phyloP scores from a whole-genome alignment of 2,113 vertebrate species.

The Pluvialis apricaria region DNA sequence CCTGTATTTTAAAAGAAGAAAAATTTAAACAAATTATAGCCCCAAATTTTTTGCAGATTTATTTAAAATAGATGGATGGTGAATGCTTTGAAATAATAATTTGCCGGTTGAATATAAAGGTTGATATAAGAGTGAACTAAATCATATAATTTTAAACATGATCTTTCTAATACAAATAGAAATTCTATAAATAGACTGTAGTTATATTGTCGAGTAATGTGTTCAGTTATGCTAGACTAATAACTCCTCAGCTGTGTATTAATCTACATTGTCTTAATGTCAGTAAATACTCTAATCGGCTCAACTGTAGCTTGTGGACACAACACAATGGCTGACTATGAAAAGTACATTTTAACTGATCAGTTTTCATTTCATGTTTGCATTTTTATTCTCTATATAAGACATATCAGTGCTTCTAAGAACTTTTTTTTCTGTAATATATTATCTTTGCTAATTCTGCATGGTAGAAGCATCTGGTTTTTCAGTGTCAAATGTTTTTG shows the following conservation, averaged over 20 bases:
- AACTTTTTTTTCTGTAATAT: not conserved
- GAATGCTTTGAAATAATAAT: slow-evolving; percentile 46
- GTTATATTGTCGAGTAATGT: not conserved
- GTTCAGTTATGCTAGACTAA: slow-evolving; percentile 48
- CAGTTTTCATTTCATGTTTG: not conserved
- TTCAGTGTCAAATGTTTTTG: not conserved
- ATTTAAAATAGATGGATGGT: not conserved
- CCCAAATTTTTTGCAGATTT: not conserved
- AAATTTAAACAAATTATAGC: slow-evolving; percentile 25
- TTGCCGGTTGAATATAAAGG: slow-evolving; percentile 38
- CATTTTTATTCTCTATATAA: not conserved
- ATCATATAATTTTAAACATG: slow-evolving; percentile 31
- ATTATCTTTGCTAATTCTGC: not conserved
- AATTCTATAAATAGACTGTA: slow-evolving; percentile 56
- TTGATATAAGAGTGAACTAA: slow-evolving; percentile 51
- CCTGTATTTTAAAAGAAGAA: not conserved
- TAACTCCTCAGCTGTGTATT: not conserved
- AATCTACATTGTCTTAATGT: slow-evolving; percentile 54
- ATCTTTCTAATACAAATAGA: slow-evolving; percentile 34
- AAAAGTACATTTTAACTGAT: slow-evolving; percentile 33
- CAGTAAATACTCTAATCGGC: slow-evolving; percentile 38
- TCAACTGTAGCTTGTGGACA: slow-evolving; percentile 47
- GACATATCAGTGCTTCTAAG: not conserved
- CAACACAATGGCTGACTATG: not conserved
- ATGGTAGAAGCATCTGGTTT: not conserved